A percentile compares a stretch with the other conserved stretches of the same genome.
These are phyloP conservation scores for Tetragnatha montana DNA, from an alignment of 2,888 invertebrate species.

Conservation along the genomic window DNA sequence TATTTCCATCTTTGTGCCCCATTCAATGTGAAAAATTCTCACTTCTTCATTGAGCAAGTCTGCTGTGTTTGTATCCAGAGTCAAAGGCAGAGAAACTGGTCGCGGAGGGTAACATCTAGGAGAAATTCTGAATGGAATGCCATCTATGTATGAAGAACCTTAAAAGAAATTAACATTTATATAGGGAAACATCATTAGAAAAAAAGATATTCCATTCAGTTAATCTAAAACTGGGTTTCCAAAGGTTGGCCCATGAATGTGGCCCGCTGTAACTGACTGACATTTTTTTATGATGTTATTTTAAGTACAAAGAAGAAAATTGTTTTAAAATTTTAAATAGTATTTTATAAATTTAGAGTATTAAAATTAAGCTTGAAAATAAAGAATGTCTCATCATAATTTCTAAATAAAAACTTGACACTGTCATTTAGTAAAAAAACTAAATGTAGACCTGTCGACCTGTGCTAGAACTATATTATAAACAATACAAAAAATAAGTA, in stretches of 20 bases:
- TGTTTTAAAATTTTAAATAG: background rate
- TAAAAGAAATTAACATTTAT: background rate
- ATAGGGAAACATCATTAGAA: background rate
- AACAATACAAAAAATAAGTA: background rate
- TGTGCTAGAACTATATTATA: too few relatives aligned
- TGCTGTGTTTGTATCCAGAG: slow-evolving; percentile 78
- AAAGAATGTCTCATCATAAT: too few relatives aligned
- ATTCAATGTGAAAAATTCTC: slow-evolving; percentile 2
- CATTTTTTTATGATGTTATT: too few relatives aligned
- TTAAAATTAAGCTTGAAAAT: background rate
- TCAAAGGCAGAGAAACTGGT: slow-evolving; percentile 81
- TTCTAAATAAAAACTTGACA: too few relatives aligned
- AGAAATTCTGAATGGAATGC: slow-evolving; percentile 90
- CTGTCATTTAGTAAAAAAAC: too few relatives aligned
- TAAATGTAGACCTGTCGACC: too few relatives aligned
- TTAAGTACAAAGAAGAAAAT: too few relatives aligned
- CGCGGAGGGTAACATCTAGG: slow-evolving; percentile 90
- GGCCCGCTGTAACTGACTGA: background rate
- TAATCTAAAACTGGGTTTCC: background rate
- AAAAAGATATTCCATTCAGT: slow-evolving; percentile 3
- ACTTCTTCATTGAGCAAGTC: slow-evolving; percentile 73
- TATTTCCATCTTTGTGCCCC: background rate
- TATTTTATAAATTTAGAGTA: too few relatives aligned
- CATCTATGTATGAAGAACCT: slow-evolving; percentile 80
- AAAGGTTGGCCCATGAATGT: background rate